Conservation (phyloP, 2,797 vertebrate species). For the Okamejei kenojei region DNA sequence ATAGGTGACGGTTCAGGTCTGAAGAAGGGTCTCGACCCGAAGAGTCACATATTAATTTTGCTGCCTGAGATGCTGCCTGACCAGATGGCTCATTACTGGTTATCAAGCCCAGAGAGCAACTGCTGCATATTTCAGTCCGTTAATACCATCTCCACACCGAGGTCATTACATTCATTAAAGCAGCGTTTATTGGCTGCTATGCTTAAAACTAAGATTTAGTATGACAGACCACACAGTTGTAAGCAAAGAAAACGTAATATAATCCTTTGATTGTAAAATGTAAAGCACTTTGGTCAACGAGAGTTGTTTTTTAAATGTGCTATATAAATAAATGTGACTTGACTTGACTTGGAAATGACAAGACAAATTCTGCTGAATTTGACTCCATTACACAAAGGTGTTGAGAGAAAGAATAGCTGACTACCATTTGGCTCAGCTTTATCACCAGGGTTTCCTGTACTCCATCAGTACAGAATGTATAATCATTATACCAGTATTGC, state of each 20-base stretch:
- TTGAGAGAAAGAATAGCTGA: not conserved
- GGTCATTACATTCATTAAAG: not conserved
- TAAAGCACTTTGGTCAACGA: no score
- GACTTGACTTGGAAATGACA: no score
- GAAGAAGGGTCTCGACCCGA: no score
- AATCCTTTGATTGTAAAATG: no score
- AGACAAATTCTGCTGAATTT: not conserved
- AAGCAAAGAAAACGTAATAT: not conserved
- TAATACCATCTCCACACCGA: not conserved
- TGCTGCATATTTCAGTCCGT: not conserved
- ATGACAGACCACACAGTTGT: not conserved
- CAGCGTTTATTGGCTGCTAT: not conserved
- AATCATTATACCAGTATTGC: not conserved
- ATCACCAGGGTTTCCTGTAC: not conserved
- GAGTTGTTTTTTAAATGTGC: no score
- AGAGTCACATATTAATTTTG: no score
- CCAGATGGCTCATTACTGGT: not conserved
- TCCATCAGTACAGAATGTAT: not conserved
- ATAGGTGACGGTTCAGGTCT: no score
- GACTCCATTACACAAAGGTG: not conserved
- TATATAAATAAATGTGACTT: no score
- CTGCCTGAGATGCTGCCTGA: no score
- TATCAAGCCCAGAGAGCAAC: not conserved
- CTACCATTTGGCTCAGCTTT: not conserved
- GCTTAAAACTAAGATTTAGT: not conserved